Percentiles rank a stretch among this genome's conserved stretches.
These are phyloP conservation scores for Herpetotheres cachinnans DNA, from an alignment of 2,113 vertebrate genomes.

Conservation along the genomic window DNA sequence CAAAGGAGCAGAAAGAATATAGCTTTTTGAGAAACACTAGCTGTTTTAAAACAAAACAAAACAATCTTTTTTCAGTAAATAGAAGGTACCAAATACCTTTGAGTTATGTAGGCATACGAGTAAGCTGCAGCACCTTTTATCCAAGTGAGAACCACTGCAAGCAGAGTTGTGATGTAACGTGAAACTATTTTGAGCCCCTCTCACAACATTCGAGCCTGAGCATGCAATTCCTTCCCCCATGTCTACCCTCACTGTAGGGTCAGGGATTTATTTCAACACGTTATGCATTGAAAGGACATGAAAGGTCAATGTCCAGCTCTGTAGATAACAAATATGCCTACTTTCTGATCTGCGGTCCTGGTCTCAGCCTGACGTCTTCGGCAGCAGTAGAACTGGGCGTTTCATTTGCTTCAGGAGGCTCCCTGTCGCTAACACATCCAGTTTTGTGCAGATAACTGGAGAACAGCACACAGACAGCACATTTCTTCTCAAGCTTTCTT, in stretches of 20 bases:
- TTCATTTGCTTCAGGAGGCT: neutral
- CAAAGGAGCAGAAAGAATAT: neutral
- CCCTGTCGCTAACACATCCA: accelerated
- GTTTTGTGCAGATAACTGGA: neutral
- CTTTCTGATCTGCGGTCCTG: neutral
- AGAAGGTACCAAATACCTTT: neutral
- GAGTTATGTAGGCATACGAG: accelerated
- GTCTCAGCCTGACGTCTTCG: neutral
- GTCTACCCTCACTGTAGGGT: neutral
- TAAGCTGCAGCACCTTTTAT: neutral
- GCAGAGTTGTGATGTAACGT: neutral
- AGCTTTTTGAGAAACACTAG: neutral
- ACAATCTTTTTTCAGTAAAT: neutral
- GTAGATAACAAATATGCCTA: neutral
- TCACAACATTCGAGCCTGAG: neutral
- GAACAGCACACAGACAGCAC: accelerated
- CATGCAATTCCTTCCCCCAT: neutral
- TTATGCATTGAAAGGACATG: neutral
- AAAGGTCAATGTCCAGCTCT: neutral
- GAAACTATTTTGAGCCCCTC: neutral
- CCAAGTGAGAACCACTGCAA: neutral
- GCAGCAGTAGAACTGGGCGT: neutral
- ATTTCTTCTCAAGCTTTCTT: neutral
- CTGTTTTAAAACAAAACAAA: slow-evolving; percentile 35
- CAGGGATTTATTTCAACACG: neutral